A percentile compares a stretch with the other conserved stretches of the same genome.
These are phyloP conservation scores for Andrena fulva DNA, from an alignment of 2,888 invertebrate species.

Conservation along the genomic window DNA sequence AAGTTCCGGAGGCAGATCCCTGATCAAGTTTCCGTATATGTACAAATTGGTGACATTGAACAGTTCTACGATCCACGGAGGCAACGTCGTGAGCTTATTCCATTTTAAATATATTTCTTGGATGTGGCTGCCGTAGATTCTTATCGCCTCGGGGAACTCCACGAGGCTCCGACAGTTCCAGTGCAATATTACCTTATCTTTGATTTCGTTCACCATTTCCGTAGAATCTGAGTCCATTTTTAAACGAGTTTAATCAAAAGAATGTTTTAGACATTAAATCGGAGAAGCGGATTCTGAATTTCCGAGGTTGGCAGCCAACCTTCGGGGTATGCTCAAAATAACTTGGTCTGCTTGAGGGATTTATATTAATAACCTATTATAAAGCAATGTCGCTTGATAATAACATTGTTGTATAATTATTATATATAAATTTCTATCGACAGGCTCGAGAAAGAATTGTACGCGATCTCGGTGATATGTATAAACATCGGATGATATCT, in stretches of 20 bases:
- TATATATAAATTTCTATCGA: neutral
- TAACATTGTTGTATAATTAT: neutral
- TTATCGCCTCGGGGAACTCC: conserved; percentile 80
- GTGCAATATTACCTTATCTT: conserved; percentile 81
- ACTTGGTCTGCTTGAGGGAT: conserved; percentile 63
- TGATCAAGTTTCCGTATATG: conserved; percentile 79
- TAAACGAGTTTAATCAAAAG: conserved; percentile 56
- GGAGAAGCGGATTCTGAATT: conserved; percentile 39
- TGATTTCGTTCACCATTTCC: conserved; percentile 82
- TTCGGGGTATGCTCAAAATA: conserved; percentile 68
- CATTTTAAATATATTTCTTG: conserved; percentile 83
- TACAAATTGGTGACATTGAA: conserved; percentile 80
- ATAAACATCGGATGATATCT: neutral
- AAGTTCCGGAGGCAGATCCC: conserved; percentile 74
- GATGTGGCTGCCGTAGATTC: conserved; percentile 77
- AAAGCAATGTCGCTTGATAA: conserved; percentile 24
- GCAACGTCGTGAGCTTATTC: conserved; percentile 79
- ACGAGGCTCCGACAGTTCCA: conserved; percentile 83
- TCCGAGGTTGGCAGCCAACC: conserved; percentile 51
- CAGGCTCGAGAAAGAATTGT: neutral
- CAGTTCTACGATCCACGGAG: conserved; percentile 78
- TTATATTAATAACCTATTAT: conserved; percentile 64
- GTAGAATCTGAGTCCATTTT: conserved; percentile 72
- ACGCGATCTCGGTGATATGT: neutral
- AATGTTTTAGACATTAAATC: conserved; percentile 41